A percentile compares a stretch with the other conserved stretches of the same genome.
These are phyloP conservation scores for Nemotelus pantherinus DNA, from an alignment of 2,888 invertebrate genomes.

Conservation along the genomic window DNA sequence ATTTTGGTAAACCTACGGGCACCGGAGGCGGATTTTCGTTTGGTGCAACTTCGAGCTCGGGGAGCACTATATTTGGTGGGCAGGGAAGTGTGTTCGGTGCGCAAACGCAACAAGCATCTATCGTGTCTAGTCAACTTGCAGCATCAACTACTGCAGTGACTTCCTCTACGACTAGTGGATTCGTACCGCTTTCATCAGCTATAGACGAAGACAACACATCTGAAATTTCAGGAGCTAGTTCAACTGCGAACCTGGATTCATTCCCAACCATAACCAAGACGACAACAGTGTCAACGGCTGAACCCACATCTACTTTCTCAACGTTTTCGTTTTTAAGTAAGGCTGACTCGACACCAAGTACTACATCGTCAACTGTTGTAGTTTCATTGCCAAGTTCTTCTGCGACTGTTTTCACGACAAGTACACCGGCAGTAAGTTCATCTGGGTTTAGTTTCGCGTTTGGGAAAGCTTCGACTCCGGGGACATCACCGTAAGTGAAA, in stretches of 20 bases:
- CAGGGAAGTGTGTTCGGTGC: constrained; percentile 19
- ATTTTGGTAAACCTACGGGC: neutral
- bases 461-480: too few relatives aligned
- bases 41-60: neutral
- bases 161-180: neutral
- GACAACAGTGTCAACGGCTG: neutral
- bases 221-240: neutral
- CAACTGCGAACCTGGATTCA: neutral
- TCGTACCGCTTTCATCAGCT: neutral
- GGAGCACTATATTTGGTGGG: constrained; percentile 19
- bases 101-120: neutral
- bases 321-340: constrained; percentile 36
- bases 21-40: constrained; percentile 11
- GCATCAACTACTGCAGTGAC: neutral
- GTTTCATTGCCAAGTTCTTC: neutral
- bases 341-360: constrained; percentile 8
- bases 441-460: constrained; percentile 38
- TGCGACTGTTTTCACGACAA: neutral
- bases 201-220: constrained; percentile 22
- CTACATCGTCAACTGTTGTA: constrained; percentile 32
- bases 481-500: too few relatives aligned
- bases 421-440: neutral
- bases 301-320: constrained; percentile 41
- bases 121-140: neutral
- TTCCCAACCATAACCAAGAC: neutral